Evolutionary conservation across 2,888 invertebrate species (phyloP), one percentile per base, ranked within the genome.

Genomic region (Choreutis nemorana): DNA sequence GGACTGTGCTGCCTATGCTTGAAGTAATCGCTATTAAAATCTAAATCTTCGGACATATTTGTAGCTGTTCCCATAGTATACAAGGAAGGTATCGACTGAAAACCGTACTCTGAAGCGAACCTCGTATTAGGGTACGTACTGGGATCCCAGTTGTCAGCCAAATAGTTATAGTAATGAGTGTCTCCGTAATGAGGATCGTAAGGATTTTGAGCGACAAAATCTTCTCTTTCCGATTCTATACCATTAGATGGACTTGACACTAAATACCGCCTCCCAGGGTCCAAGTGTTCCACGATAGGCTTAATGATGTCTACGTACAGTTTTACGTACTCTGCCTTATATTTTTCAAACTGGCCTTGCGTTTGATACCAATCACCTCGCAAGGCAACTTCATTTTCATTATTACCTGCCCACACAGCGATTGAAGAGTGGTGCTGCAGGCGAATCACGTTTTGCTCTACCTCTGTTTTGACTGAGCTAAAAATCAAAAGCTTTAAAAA

Each of bases 51-150:
- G 2, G 52, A 45, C 3, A 66, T 57, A 9, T 71, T 67, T 1
- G 84, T 79, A 0, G 86, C 87, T 9, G 82, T 81, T 24, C 71
- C 55, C 64, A 92, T 80, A 0, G 93, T 86, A 21, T 79, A 71
- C 10, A 87, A 57, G 1, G 89, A 87, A 0, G 97, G 96, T 39
- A 92, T 75, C 1, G 96, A 91, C 64, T 98, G 97, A 41, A 91
- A 89, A 1, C 99, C 99, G 55, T 94, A 99, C 64, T 99, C 99
- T 0, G 98, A 97, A 3, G 89, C 87, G 64, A 98, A 97, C 45
- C 98, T 82, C 0, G 95, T 86, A 8, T 83, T 82, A 0, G 91
- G 91, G 57, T 89, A 96, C 4, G 83, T 86, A 33, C 81, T 83
- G 27, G 85, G 81, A 47, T 90, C 77, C 94, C 95, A 98, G 30